Evolutionary conservation across 2,113 vertebrate genomes (phyloP), one percentile per base, ranked within the genome.

Genomic region (Ondatra zibethicus): DNA sequence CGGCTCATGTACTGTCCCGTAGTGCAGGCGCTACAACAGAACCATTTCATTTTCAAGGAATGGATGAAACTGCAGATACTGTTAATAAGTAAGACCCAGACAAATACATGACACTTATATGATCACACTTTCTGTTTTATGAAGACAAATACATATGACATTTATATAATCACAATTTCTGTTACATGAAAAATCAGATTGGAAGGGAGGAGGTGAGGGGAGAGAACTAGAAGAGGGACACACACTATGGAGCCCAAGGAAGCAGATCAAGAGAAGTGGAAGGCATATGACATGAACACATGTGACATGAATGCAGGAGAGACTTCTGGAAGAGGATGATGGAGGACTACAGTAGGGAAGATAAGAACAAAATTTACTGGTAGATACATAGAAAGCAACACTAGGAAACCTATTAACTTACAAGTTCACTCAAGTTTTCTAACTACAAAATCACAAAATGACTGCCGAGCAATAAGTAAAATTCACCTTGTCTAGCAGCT

Each of bases 201-300:
- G 4, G 27, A 65, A 31, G 55, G 27, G 12, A 23, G 23, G 23
- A 58, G 12, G 14, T 6, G 12, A 3, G 55, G 23, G 42, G 6
- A 39, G 52, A 61, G 6, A 23, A 72, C 70, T 72, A 72, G 70
- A 39, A 72, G 39, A 65, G 25, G 1, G 58, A n/a, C 50, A 75
- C 78, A 81, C 10, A 81, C 19, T 7, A 55, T 3, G 1, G 50
- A 5, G 33, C 50, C 23, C 8, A 12, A 12, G 17, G 27, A 81
- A 55, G 33, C 50, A 55, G 50, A n/a, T 36, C 9, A 10, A 80
- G 47, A 52, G 50, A 55, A 19, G n/a, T 23, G 77, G 47, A 12
- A 1, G 21, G 19, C 3, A 4, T 10, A 31, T 78, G 9, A 55
- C 19, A 12, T 5, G 17, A 12, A 1, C 36, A 21, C 3, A 4